Evolutionary conservation across 2,888 invertebrate species (phyloP).

Genomic region (Parochlus steinenii): DNA sequence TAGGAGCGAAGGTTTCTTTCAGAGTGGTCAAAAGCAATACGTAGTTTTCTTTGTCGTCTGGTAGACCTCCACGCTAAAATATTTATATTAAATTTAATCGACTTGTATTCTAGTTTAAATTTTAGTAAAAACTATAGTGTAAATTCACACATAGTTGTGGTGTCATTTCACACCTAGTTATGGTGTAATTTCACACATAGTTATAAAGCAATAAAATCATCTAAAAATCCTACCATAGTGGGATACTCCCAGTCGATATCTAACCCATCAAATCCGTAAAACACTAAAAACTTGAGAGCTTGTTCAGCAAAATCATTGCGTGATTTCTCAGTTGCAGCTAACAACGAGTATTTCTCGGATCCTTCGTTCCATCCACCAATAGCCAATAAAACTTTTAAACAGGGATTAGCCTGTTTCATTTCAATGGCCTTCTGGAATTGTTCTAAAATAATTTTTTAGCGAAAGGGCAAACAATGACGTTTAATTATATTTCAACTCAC

Average conservation of each 20-base stretch:
- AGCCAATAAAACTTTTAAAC: constrained; percentile 30
- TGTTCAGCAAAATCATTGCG: constrained; percentile 30
- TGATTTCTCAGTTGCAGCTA: constrained; percentile 23
- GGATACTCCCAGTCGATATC: constrained; percentile 37
- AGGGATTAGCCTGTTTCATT: constrained; percentile 28
- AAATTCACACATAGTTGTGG: too few species aligned
- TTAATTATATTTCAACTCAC: too few species aligned
- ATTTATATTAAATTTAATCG: too few species aligned
- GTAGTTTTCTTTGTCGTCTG: constrained; percentile 29
- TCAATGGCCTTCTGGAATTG: constrained; percentile 25
- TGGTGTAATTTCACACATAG: too few species aligned
- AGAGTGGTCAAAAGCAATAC: constrained; percentile 27
- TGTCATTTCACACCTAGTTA: too few species aligned
- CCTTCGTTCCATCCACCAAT: constrained; percentile 36
- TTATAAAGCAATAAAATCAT: too few species aligned
- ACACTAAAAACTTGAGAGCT: constrained; percentile 26
- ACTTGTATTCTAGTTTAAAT: too few species aligned
- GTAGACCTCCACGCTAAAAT: constrained; percentile 25
- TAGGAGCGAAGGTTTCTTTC: too few species aligned
- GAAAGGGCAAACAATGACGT: too few species aligned
- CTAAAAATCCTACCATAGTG: constrained; percentile 16
- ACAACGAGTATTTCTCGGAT: constrained; percentile 29
- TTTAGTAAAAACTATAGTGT: too few species aligned
- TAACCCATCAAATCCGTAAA: constrained; percentile 33
- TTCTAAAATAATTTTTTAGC: too few species aligned